These are phyloP conservation scores for Drosophila emarginata DNA, from an alignment of 2,888 invertebrate genomes.

Conservation along the genomic window DNA sequence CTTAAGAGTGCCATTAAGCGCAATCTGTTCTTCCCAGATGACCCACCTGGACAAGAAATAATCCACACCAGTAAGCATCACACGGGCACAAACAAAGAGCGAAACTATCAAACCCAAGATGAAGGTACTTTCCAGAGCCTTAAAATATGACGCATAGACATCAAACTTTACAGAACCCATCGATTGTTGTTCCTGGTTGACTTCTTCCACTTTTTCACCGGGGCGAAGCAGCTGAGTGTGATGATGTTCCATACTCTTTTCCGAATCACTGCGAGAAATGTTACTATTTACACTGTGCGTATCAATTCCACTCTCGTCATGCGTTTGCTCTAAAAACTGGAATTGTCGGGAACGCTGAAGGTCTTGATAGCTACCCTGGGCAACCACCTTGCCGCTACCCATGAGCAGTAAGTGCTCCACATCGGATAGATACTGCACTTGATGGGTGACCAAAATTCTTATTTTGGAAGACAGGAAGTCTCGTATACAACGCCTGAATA, in stretches of 20 bases:
- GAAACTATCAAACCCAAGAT: constrained; percentile 78
- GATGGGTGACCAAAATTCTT: constrained; percentile 88
- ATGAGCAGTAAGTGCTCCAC: constrained; percentile 84
- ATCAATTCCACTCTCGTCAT: constrained; percentile 75
- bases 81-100: constrained; percentile 85
- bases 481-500: constrained; percentile 89
- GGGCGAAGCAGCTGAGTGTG: constrained; percentile 70
- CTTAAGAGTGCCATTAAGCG: constrained; percentile 34
- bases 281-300: constrained; percentile 70
- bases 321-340: constrained; percentile 77
- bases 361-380: constrained; percentile 81
- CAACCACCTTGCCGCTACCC: constrained; percentile 82
- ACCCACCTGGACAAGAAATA: constrained; percentile 89
- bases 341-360: constrained; percentile 85
- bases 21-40: constrained; percentile 81
- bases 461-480: constrained; percentile 86
- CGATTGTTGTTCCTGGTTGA: constrained; percentile 85
- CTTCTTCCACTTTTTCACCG: constrained; percentile 70
- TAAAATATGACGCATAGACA: constrained; percentile 85
- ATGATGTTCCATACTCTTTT: constrained; percentile 74
- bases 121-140: constrained; percentile 83
- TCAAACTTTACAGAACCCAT: constrained; percentile 86
- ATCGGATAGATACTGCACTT: constrained; percentile 86
- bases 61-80: constrained; percentile 87
- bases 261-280: constrained; percentile 77